A percentile compares a stretch with the other conserved stretches of the same genome.
Evolutionary conservation across 2,797 vertebrate genomes (phyloP).

Genomic region (Lepidocolaptes lacrymiger): DNA sequence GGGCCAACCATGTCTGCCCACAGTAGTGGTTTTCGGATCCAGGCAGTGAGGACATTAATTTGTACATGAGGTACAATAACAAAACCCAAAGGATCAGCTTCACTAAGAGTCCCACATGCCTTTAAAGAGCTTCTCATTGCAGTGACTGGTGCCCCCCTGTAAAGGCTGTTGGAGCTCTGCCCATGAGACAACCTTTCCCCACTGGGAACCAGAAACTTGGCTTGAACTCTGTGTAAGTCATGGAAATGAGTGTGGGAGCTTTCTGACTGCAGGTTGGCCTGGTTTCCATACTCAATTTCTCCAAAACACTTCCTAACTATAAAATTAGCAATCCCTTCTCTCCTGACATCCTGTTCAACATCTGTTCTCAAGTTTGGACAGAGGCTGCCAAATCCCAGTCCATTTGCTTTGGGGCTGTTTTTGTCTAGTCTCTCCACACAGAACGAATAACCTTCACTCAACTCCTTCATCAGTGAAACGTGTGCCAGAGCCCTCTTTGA

Average conservation of each 20-base stretch:
- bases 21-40: not conserved
- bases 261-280: not conserved
- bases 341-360: not conserved
- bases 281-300: not conserved
- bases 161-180: not conserved
- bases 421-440: not conserved
- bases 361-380: constrained; percentile 39
- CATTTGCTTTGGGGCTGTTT: constrained; percentile 2
- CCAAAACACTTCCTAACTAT: not conserved
- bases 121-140: not conserved
- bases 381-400: not conserved
- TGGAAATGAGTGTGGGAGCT: not conserved
- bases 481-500: not conserved
- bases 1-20: not conserved
- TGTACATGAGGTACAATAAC: not conserved
- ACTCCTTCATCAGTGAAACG: not conserved
- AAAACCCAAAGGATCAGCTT: not conserved
- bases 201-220: not conserved
- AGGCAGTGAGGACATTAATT: not conserved
- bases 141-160: not conserved
- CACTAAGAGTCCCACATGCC: not conserved
- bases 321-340: not conserved
- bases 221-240: not conserved
- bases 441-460: constrained; percentile 5
- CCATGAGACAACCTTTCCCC: not conserved